Conservation (phyloP, 2,113 vertebrate genomes). For the Uropsilus gracilis region DNA sequence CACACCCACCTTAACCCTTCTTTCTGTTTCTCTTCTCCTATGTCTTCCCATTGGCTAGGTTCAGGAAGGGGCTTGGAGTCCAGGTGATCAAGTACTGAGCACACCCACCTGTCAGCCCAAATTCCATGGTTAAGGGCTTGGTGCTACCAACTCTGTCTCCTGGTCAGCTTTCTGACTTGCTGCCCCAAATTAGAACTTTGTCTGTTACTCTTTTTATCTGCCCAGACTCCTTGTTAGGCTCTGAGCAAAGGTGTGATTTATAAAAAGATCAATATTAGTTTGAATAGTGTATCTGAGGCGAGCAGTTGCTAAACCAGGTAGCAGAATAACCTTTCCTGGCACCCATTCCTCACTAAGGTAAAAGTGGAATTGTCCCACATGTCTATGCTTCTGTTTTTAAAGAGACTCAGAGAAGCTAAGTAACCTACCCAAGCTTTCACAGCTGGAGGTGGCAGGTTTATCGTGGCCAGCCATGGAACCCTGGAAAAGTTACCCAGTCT, state of each 20-base stretch:
- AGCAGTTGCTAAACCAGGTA: background rate
- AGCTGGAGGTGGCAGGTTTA: background rate
- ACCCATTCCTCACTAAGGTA: background rate
- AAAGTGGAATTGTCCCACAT: background rate
- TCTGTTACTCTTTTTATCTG: background rate
- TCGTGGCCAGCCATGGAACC: background rate
- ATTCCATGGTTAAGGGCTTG: background rate
- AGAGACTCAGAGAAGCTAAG: background rate
- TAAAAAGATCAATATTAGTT: background rate
- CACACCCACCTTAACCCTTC: background rate
- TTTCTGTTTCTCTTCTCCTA: background rate
- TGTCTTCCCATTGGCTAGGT: background rate
- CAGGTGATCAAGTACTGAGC: background rate
- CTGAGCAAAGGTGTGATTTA: background rate
- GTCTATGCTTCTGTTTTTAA: background rate
- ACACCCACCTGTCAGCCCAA: background rate
- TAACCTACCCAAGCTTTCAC: background rate
- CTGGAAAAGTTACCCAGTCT: background rate
- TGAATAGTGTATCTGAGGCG: background rate
- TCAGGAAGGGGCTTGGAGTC: background rate
- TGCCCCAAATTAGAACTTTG: background rate
- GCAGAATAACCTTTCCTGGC: background rate
- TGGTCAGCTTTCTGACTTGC: background rate
- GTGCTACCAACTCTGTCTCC: background rate
- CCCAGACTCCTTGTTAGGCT: background rate